A percentile compares a stretch with the other conserved stretches of the same genome.
Conservation (phyloP, 2,888 invertebrate genomes). For the Melieria picta region DNA sequence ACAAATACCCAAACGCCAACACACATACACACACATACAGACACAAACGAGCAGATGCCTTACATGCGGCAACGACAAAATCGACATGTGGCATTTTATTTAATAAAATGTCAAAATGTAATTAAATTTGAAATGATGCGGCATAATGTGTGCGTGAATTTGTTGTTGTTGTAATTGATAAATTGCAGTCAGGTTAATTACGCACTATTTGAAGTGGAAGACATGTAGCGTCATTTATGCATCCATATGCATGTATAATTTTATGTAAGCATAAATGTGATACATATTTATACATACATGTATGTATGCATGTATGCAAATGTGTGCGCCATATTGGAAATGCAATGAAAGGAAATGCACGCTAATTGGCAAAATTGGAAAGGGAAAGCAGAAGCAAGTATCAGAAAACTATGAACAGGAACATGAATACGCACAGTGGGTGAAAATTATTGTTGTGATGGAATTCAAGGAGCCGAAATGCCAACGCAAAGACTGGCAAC, state of each 20-base stretch:
- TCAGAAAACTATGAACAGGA: slow-evolving; percentile 16
- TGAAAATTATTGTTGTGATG: too few relatives aligned
- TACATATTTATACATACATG: too few relatives aligned
- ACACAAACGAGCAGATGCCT: neutral
- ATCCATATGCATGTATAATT: neutral
- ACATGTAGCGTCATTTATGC: neutral
- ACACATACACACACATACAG: slow-evolving; percentile 3
- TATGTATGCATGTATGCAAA: too few relatives aligned
- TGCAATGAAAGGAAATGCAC: neutral
- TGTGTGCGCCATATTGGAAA: neutral
- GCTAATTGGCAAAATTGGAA: neutral
- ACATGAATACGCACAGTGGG: too few relatives aligned
- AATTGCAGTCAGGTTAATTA: too few relatives aligned
- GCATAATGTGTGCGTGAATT: neutral
- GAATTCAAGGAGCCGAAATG: too few relatives aligned
- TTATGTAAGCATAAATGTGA: neutral
- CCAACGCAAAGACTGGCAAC: too few relatives aligned
- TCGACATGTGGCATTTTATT: slow-evolving; percentile 52
- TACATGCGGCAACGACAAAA: slow-evolving; percentile 41
- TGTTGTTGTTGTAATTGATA: neutral
- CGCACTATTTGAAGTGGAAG: too few relatives aligned
- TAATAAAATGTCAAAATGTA: slow-evolving; percentile 58
- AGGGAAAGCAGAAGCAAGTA: slow-evolving; percentile 31
- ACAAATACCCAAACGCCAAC: neutral
- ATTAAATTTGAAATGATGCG: slow-evolving; percentile 48